A percentile compares a stretch with the other conserved stretches of the same genome.
phyloP scores from a whole-genome alignment of 2,888 invertebrate genomes.

The Melanchra persicariae region DNA sequence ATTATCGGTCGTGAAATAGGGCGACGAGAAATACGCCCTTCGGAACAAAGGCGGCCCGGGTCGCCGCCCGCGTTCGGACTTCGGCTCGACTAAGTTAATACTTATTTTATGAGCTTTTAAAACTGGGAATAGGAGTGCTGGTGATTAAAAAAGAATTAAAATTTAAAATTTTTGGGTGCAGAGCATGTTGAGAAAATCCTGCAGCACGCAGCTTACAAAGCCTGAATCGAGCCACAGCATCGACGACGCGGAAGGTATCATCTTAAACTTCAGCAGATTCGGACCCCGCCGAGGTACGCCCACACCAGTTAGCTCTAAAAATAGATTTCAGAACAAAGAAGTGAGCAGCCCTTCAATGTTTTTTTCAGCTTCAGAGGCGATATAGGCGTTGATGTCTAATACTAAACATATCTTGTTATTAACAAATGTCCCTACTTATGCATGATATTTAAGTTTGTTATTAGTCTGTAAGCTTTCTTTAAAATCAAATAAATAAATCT shows the following conservation, averaged over 20 bases:
- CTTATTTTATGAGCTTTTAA: neutral
- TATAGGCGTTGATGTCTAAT: slow-evolving; percentile 35
- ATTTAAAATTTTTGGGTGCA: slow-evolving; percentile 56
- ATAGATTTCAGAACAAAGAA: slow-evolving; percentile 4
- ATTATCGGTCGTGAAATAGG: slow-evolving; percentile 1
- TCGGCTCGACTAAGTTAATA: slow-evolving; percentile 31
- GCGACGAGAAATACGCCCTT: slow-evolving; percentile 12
- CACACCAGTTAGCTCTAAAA: neutral
- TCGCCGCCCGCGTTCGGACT: slow-evolving; percentile 29
- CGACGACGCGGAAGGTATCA: slow-evolving; percentile 82
- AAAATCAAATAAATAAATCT: no score
- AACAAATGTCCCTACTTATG: no score
- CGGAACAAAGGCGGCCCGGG: slow-evolving; percentile 36
- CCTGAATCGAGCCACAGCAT: slow-evolving; percentile 83
- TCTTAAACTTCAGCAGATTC: slow-evolving; percentile 80
- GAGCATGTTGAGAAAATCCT: slow-evolving; percentile 83
- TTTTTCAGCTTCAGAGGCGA: neutral
- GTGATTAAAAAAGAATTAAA: neutral
- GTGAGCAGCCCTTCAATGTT: neutral
- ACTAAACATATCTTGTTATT: no score
- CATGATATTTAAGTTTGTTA: no score
- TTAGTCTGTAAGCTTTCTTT: no score
- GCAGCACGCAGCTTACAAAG: slow-evolving; percentile 83
- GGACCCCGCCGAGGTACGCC: slow-evolving; percentile 79
- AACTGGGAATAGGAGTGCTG: neutral